Evolutionary conservation across 2,113 vertebrate genomes (phyloP).

Genomic region (Thomomys bottae): DNA sequence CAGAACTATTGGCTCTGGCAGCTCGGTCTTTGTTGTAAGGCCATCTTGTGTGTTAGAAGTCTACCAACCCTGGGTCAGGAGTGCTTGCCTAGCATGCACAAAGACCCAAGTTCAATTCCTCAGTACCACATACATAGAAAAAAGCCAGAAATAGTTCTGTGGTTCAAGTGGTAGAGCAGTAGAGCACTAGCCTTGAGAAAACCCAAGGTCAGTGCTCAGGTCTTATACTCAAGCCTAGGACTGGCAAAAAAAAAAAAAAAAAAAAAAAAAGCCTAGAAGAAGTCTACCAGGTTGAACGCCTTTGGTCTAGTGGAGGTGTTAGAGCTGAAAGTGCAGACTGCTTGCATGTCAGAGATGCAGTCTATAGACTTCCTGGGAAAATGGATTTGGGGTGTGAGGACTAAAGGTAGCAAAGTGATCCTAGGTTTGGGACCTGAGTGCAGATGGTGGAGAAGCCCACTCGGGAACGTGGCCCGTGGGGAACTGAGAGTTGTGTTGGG

Average conservation of each 20-base stretch:
- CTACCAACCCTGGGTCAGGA: too few species aligned
- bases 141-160: too few species aligned
- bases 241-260: too few species aligned
- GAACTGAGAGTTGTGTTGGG: neutral
- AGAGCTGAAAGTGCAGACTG: neutral
- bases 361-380: neutral
- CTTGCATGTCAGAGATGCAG: neutral
- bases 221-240: too few species aligned
- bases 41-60: neutral
- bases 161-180: too few species aligned
- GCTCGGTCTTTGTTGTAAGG: neutral
- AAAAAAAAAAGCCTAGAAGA: too few species aligned
- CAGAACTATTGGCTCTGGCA: neutral
- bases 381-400: neutral
- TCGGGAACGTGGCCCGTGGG: fast-evolving
- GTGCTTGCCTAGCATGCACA: too few species aligned
- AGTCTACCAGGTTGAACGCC: too few species aligned
- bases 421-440: neutral
- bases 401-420: neutral
- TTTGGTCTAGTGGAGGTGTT: neutral
- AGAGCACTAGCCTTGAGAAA: too few species aligned
- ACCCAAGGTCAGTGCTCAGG: too few species aligned
- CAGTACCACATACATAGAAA: too few species aligned
- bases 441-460: neutral
- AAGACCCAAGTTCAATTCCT: too few species aligned